These are phyloP conservation scores for Entomobrya multifasciata DNA, from an alignment of 2,888 invertebrate genomes.

Conservation along the genomic window DNA sequence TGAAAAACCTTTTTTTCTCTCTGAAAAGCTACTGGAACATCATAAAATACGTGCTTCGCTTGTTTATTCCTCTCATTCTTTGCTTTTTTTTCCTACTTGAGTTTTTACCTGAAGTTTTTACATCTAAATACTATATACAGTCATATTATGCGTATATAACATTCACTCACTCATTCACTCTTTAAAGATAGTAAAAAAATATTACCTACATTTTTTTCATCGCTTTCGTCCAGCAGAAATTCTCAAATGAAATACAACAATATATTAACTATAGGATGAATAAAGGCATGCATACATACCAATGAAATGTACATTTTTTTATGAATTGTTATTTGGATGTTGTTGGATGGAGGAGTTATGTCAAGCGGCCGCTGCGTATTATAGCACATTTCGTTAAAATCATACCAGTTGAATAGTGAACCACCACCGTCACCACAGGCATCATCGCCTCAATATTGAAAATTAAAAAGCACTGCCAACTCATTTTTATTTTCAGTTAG, in stretches of 20 bases:
- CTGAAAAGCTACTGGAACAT: conserved; percentile 73
- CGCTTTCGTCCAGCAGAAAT: too few relatives aligned
- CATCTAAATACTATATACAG: neutral
- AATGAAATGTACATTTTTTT: neutral
- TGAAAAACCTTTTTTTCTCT: conserved; percentile 72
- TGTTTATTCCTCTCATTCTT: conserved; percentile 56
- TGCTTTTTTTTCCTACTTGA: neutral
- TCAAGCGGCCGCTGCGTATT: conserved; percentile 4
- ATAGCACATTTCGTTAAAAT: conserved; percentile 40
- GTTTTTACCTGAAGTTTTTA: neutral
- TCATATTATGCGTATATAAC: neutral
- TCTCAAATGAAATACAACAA: neutral
- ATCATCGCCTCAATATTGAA: conserved; percentile 16
- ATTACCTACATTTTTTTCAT: conserved; percentile 6
- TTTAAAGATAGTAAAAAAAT: conserved; percentile 28
- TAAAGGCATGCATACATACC: neutral
- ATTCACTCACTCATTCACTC: conserved; percentile 42
- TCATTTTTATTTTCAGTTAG: conserved; percentile 12
- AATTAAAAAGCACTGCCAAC: conserved; percentile 7
- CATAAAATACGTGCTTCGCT: conserved; percentile 71
- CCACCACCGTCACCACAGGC: conserved; percentile 23
- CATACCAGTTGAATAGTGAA: too few relatives aligned
- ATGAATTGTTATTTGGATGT: conserved; percentile 38
- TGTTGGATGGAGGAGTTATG: neutral
- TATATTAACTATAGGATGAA: neutral